phyloP scores from a whole-genome alignment of 2,113 vertebrate species.

The Raja brachyura region DNA sequence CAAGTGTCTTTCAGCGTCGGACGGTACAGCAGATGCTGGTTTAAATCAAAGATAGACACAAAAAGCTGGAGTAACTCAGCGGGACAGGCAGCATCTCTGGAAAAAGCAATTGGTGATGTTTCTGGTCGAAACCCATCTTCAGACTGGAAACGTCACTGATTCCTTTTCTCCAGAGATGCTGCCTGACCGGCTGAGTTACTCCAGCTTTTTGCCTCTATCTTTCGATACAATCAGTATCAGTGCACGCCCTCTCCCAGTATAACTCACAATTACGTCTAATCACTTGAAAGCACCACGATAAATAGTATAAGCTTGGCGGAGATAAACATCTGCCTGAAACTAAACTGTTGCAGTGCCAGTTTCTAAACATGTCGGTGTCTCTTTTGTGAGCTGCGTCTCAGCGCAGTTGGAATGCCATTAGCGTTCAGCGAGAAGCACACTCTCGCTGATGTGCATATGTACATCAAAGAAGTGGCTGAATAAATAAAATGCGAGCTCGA shows the following conservation, averaged over 20 bases:
- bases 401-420: conserved; percentile 10
- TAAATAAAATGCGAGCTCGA: neutral
- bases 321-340: neutral
- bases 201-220: too few species aligned
- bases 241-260: neutral
- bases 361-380: neutral
- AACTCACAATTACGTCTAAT: neutral
- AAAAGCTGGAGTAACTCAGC: too few species aligned
- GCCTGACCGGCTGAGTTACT: too few species aligned
- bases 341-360: neutral
- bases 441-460: neutral
- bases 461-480: conserved; percentile 18
- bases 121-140: too few species aligned
- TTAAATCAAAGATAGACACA: too few species aligned
- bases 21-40: too few species aligned
- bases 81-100: too few species aligned
- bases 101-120: too few species aligned
- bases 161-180: too few species aligned
- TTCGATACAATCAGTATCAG: neutral
- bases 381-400: neutral
- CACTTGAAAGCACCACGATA: neutral
- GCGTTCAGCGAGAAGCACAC: neutral
- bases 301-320: neutral
- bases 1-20: neutral
- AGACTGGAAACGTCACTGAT: too few species aligned